These are phyloP conservation scores for Maniola jurtina DNA, from an alignment of 1,140 invertebrate genomes.

Conservation along the genomic window DNA sequence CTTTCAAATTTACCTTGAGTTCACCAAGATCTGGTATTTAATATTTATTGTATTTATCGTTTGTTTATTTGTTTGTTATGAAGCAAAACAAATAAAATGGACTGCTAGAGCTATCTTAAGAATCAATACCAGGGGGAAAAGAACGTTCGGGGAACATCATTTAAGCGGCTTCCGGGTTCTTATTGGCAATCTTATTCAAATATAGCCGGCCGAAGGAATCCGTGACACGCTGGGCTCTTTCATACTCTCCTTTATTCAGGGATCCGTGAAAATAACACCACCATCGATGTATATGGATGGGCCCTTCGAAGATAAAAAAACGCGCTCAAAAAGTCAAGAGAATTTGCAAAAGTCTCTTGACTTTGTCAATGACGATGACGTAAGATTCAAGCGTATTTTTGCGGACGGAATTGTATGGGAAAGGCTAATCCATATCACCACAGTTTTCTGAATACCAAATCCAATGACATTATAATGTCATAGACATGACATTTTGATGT, in stretches of 20 bases:
- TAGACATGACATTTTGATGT: background rate
- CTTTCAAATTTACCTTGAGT: conserved; percentile 29
- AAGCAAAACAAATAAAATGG: background rate
- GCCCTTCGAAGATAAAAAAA: no score
- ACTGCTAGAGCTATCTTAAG: background rate
- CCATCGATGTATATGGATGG: background rate
- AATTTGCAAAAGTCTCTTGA: no score
- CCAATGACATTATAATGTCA: no score
- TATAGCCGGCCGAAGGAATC: conserved; percentile 59
- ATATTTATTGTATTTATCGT: conserved; percentile 16
- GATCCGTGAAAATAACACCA: conserved; percentile 11
- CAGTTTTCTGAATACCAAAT: no score
- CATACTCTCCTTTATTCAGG: conserved; percentile 53
- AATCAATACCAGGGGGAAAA: conserved; percentile 48
- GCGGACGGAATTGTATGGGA: no score
- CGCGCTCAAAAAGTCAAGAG: no score
- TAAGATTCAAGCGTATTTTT: no score
- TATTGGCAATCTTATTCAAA: conserved; percentile 75
- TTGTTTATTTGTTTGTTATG: no score
- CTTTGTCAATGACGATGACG: no score
- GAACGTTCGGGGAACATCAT: conserved; percentile 47
- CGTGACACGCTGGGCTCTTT: conserved; percentile 64
- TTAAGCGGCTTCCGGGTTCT: conserved; percentile 47
- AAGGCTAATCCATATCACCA: no score
- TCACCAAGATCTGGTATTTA: conserved; percentile 26